Percentiles rank a stretch among this genome's conserved stretches.
phyloP scores from a whole-genome alignment of 2,888 invertebrate species.

The Thereva nobilitata region DNA sequence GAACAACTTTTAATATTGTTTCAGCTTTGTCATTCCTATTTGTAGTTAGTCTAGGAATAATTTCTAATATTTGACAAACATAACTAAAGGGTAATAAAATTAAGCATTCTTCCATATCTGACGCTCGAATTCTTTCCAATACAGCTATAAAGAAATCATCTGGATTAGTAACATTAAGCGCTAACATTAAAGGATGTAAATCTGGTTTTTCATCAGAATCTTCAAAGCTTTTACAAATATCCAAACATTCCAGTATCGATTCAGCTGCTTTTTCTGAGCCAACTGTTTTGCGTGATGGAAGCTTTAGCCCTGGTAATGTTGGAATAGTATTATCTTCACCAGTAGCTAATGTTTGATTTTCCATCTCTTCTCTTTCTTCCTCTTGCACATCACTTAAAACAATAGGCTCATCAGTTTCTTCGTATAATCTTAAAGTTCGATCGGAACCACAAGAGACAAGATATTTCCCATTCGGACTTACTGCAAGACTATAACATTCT shows the following conservation, averaged over 20 bases:
- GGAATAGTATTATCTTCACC: conserved; percentile 72
- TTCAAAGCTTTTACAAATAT: conserved; percentile 69
- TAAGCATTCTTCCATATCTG: conserved; percentile 90
- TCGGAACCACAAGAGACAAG: conserved; percentile 84
- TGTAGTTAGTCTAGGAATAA: conserved; percentile 70
- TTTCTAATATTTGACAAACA: conserved; percentile 76
- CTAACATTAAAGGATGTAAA: conserved; percentile 81
- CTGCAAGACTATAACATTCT: conserved; percentile 73
- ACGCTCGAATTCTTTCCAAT: conserved; percentile 77
- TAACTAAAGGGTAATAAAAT: conserved; percentile 81
- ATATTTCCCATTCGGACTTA: conserved; percentile 81
- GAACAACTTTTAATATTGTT: conserved; percentile 72
- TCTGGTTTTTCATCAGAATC: conserved; percentile 52
- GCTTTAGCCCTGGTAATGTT: conserved; percentile 72
- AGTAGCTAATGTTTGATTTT: conserved; percentile 69
- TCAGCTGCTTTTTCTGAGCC: conserved; percentile 70
- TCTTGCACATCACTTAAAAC: conserved; percentile 93
- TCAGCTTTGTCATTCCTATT: conserved; percentile 73
- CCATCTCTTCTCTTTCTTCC: conserved; percentile 77
- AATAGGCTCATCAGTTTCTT: conserved; percentile 84
- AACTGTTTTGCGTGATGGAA: conserved; percentile 79
- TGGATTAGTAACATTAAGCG: conserved; percentile 71
- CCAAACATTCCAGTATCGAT: conserved; percentile 87
- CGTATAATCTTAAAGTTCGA: conserved; percentile 81
- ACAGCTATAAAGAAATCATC: conserved; percentile 83